These are phyloP conservation scores for Dendrolimus kikuchii DNA, from an alignment of 1,140 invertebrate genomes.

Conservation along the genomic window DNA sequence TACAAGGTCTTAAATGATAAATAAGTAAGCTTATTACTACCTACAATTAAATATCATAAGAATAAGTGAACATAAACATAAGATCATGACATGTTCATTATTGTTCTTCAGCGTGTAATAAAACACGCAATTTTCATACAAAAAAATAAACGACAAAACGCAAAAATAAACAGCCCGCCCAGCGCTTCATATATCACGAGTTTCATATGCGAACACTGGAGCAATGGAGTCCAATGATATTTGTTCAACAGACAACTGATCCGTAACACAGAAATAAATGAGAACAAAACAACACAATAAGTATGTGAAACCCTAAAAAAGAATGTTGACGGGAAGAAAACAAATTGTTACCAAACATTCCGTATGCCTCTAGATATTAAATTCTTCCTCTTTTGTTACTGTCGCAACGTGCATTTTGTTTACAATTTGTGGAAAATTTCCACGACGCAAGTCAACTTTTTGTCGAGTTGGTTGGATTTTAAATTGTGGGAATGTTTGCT, in stretches of 20 bases:
- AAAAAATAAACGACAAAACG: too few relatives aligned
- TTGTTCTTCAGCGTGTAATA: too few relatives aligned
- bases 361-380: slow-evolving; percentile 49
- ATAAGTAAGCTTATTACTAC: too few relatives aligned
- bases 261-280: slow-evolving; percentile 1
- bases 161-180: too few relatives aligned
- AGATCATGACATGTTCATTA: too few relatives aligned
- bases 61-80: too few relatives aligned
- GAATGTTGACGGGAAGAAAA: slow-evolving; percentile 37
- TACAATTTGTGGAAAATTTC: slow-evolving; percentile 36
- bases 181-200: too few relatives aligned
- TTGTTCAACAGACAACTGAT: slow-evolving; percentile 4
- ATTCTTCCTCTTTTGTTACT: slow-evolving; percentile 49
- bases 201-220: too few relatives aligned
- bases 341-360: slow-evolving; percentile 46
- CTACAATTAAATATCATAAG: too few relatives aligned
- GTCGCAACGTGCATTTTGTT: slow-evolving; percentile 43
- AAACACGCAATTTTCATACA: too few relatives aligned
- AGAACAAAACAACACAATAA: slow-evolving; percentile 10
- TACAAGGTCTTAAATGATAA: too few relatives aligned
- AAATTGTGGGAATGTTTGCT: slow-evolving; percentile 30
- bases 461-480: slow-evolving; percentile 25
- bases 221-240: background rate
- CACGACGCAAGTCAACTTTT: slow-evolving; percentile 32
- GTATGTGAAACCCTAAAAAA: slow-evolving; percentile 28